Conservation (phyloP, 2,888 invertebrate species). For the Xestia xanthographa region DNA sequence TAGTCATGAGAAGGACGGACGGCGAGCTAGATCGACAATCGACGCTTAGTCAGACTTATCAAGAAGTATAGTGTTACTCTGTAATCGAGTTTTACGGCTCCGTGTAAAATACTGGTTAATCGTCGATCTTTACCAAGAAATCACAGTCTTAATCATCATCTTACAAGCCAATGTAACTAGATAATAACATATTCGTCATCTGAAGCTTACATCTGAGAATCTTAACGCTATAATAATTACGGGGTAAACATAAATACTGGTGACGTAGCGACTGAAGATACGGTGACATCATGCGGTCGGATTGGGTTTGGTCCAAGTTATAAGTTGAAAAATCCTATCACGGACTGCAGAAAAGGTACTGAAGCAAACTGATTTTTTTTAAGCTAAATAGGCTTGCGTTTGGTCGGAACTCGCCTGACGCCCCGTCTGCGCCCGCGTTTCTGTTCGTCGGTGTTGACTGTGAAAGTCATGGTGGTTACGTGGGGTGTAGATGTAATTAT, state of each 20-base stretch:
- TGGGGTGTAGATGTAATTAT: too few relatives aligned
- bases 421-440: too few relatives aligned
- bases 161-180: neutral
- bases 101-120: neutral
- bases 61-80: neutral
- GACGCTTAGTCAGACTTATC: neutral
- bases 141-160: neutral
- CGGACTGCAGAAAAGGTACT: neutral
- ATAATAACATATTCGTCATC: conserved; percentile 23
- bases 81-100: neutral
- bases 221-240: conserved; percentile 35
- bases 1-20: too few relatives aligned
- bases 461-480: too few relatives aligned
- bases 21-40: too few relatives aligned
- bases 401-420: neutral
- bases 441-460: too few relatives aligned
- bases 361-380: too few relatives aligned
- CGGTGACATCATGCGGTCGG: conserved; percentile 57
- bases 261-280: conserved; percentile 47
- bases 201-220: conserved; percentile 25
- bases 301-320: conserved; percentile 7
- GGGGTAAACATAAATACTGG: conserved; percentile 48
- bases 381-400: neutral
- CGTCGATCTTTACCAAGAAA: neutral
- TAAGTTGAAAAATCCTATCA: neutral